phyloP scores from a whole-genome alignment of 2,113 vertebrate species.

The Proterorhinus semilunaris region DNA sequence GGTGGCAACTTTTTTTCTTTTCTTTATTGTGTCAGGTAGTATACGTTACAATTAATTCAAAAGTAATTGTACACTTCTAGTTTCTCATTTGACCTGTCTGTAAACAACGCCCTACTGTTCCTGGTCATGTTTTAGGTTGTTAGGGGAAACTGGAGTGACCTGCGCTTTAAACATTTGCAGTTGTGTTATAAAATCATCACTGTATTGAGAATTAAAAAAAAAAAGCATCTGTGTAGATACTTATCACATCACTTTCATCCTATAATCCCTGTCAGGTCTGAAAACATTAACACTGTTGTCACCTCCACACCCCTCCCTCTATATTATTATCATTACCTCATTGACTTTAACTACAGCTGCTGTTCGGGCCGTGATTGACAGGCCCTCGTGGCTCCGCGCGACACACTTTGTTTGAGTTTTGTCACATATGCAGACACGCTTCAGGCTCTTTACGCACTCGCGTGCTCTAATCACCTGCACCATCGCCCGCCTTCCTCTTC shows the following conservation, averaged over 20 bases:
- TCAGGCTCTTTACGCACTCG: conserved; percentile 24
- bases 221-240: neutral
- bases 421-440: conserved; percentile 25
- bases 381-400: conserved; percentile 4
- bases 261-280: too few relatives aligned
- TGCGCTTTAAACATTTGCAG: too few relatives aligned
- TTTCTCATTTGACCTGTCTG: too few relatives aligned
- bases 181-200: too few relatives aligned
- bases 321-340: conserved; percentile 5
- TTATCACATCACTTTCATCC: too few relatives aligned
- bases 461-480: conserved; percentile 68
- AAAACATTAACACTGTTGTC: neutral
- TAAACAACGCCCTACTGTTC: too few relatives aligned
- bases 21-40: too few relatives aligned
- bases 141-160: too few relatives aligned
- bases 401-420: conserved; percentile 15
- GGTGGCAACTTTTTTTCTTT: too few relatives aligned
- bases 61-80: too few relatives aligned
- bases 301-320: neutral
- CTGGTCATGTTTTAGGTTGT: too few relatives aligned
- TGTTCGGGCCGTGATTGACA: conserved; percentile 1
- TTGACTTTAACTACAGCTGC: conserved; percentile 11
- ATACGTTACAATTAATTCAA: too few relatives aligned
- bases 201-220: neutral
- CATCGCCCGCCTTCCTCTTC: conserved; percentile 51